Evolutionary conservation across 1,140 invertebrate genomes (phyloP), one percentile per base, ranked within the genome.

Genomic region (Nephotettix cincticeps): DNA sequence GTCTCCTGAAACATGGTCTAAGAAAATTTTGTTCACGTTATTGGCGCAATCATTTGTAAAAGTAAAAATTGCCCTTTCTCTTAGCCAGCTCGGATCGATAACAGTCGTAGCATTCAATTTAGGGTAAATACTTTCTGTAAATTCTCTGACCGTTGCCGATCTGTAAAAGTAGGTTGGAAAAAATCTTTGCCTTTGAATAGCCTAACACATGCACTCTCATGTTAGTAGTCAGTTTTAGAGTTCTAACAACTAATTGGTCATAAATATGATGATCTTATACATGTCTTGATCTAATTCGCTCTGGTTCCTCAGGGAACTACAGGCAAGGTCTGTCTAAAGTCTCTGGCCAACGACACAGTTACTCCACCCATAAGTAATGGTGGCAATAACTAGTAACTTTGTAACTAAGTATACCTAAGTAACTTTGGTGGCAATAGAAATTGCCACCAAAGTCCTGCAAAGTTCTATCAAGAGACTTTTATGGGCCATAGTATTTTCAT

Each of bases 321-420:
- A 1, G 83, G 82, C 25, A 85, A 71, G n/a, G 77, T 84, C 77
- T 86, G 82, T 58, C 82, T 70, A 75, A 85, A 86, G 78, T 86
- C 81, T 51, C 83, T 83, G 71, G 80, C 74, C 21, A 83, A 74
- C 65, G 84, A 68, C 74, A 85, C 71, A 29, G 80, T 75, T 56
- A 74, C 70, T 19, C 69, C 77, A 69, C 80, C 80, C 29, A 76
- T 69, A n/a, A 32, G 21, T 17, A 58, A 66, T 29, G 19, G 36
- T 58, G 69, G 74, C 11, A n/a, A n/a, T n/a, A n/a, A n/a, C n/a
- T n/a, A n/a, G n/a, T n/a, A n/a, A n/a, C n/a, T n/a, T n/a, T n/a
- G n/a, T n/a, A n/a, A n/a, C n/a, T n/a, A n/a, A n/a, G n/a, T n/a
- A n/a, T n/a, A n/a, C n/a, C n/a, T n/a, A n/a, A n/a, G n/a, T n/a